Conservation (phyloP, 2,888 invertebrate genomes). For the Masnerella sp. region DNA sequence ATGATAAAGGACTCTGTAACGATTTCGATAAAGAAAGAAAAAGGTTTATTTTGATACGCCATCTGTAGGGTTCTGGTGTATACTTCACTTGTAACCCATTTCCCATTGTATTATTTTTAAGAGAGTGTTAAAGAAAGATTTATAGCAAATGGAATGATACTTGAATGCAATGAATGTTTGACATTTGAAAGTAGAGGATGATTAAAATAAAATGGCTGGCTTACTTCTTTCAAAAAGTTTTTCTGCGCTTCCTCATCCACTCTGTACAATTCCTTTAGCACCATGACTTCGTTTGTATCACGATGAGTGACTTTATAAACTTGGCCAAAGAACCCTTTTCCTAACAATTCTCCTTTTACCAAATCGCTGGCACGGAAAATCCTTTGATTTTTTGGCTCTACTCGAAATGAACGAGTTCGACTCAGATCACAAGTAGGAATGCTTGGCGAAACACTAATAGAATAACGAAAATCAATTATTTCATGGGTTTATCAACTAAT, state of each 20-base stretch:
- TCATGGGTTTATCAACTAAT: too few species aligned
- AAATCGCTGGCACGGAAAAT: constrained; percentile 96
- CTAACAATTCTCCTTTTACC: constrained; percentile 91
- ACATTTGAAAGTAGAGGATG: too few species aligned
- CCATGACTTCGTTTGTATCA: constrained; percentile 95
- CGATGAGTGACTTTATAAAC: constrained; percentile 94
- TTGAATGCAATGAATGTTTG: too few species aligned
- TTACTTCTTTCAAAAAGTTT: constrained; percentile 93
- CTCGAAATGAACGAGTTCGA: constrained; percentile 92
- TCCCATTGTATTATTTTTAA: too few species aligned
- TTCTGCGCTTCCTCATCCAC: constrained; percentile 96
- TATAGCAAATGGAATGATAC: too few species aligned
- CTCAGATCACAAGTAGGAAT: constrained; percentile 84
- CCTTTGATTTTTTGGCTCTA: constrained; percentile 83
- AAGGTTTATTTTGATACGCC: too few species aligned
- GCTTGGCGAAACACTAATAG: constrained; percentile 74
- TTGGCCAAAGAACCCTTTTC: constrained; percentile 96
- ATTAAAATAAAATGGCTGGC: not conserved
- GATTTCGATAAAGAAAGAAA: too few species aligned
- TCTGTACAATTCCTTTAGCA: constrained; percentile 93
- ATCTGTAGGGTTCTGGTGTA: too few species aligned
- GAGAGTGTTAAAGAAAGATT: too few species aligned
- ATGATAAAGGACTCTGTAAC: too few species aligned
- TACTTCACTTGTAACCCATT: too few species aligned
- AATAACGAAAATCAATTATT: too few species aligned